Conservation (phyloP, 2,113 vertebrate genomes). For the Phoxinus phoxinus region DNA sequence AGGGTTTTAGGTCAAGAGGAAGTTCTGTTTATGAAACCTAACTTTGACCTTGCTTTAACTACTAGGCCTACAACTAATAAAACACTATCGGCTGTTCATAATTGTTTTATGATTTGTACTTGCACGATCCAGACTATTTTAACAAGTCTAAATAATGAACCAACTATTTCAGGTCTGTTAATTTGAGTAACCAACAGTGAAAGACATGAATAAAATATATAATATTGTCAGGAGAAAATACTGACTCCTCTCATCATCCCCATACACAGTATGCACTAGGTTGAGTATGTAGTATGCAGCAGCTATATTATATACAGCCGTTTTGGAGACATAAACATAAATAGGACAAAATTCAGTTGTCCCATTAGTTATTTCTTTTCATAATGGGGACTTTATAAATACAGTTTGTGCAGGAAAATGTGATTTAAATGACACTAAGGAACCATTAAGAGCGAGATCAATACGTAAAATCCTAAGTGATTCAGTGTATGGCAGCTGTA, state of each 20-base stretch:
- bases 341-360: not conserved
- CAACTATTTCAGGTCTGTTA: not conserved
- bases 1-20: not conserved
- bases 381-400: not conserved
- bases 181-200: not conserved
- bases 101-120: conserved; percentile 2
- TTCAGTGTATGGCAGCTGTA: not conserved
- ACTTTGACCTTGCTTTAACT: not conserved
- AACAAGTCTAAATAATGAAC: not conserved
- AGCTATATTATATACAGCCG: not conserved
- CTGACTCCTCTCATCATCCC: not conserved
- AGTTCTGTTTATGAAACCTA: not conserved
- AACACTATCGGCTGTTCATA: conserved; percentile 10
- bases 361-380: not conserved
- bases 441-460: not conserved
- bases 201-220: not conserved
- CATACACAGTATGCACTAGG: too few species aligned
- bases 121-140: not conserved
- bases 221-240: not conserved
- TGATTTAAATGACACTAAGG: not conserved
- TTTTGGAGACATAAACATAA: not conserved
- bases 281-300: not conserved
- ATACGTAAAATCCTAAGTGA: not conserved
- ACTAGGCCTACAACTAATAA: not conserved
- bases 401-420: not conserved